These are phyloP conservation scores for Cephus pygmeus DNA, from an alignment of 2,888 invertebrate genomes.

Conservation along the genomic window DNA sequence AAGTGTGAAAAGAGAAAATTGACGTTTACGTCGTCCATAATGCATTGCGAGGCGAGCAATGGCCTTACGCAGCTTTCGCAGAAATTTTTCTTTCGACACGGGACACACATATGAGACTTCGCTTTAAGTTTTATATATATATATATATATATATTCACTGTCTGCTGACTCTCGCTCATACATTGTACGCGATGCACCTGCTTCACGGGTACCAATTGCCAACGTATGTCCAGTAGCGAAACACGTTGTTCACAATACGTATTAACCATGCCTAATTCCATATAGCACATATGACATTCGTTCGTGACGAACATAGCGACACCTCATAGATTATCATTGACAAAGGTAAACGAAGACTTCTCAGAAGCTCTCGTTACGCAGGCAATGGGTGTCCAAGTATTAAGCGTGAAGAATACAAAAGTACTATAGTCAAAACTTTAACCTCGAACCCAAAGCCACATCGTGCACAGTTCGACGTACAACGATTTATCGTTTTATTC, in stretches of 20 bases:
- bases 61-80: neutral
- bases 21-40: neutral
- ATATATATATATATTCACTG: neutral
- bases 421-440: neutral
- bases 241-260: neutral
- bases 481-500: neutral
- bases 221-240: neutral
- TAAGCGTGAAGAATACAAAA: neutral
- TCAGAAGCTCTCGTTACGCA: neutral
- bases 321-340: neutral
- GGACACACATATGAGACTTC: neutral
- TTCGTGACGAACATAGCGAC: neutral
- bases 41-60: neutral
- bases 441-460: neutral
- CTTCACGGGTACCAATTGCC: neutral
- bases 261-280: neutral
- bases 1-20: neutral
- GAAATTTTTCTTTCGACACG: conserved; percentile 3
- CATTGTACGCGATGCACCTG: neutral
- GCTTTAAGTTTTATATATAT: neutral
- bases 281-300: neutral
- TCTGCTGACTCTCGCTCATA: neutral
- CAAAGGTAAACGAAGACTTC: neutral
- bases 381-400: neutral
- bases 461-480: neutral